Evolutionary conservation across 2,797 vertebrate genomes (phyloP), one percentile per base, ranked within the genome.

Genomic region (Clarias laeviceps): DNA sequence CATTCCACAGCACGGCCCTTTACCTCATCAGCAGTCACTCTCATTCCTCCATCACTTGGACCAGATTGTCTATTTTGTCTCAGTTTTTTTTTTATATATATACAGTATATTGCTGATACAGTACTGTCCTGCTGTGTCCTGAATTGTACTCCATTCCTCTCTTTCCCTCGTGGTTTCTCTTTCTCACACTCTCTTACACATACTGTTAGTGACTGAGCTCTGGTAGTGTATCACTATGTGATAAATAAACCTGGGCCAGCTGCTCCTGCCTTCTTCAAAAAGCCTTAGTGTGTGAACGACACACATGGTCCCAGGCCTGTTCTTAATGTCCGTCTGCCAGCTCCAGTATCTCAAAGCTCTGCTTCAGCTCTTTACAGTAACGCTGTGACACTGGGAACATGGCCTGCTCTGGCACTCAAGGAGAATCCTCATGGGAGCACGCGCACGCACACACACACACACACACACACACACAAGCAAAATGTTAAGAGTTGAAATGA

Each of bases 401-500:
- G 66, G 54, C n/a, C 85, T 88, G 85, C 86, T 66, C 59, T 66
- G 29, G 24, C 61, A 62, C 88, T 88, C 80, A 87, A 87, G 85
- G 83, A 83, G 82, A 88, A 84, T 82, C 83, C 89, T 86, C 84
- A 78, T 12, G 69, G 56, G 82, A 85, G 32, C 27, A 14, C 56
- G n/a, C 54, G 76, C 73, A 78, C 72, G 57, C 24, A 72, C 20
- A 72, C 20, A 76, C 85, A 70, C 78, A 70, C 69, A 61, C 14
- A 15, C 65, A 45, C 56, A 59, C 64, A 76, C 85, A 59, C 64
- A 76, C 85, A 70, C 78, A 70, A 64, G 56, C 14, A 15, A 74
- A 86, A 90, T 88, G 84, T 74, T 86, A 86, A 24, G 40, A 68
- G 79, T 87, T 68, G 69, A 87, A 85, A 61, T 82, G 37, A 87